These are phyloP conservation scores for Noctua janthe DNA, from an alignment of 2,888 invertebrate species.

Conservation along the genomic window DNA sequence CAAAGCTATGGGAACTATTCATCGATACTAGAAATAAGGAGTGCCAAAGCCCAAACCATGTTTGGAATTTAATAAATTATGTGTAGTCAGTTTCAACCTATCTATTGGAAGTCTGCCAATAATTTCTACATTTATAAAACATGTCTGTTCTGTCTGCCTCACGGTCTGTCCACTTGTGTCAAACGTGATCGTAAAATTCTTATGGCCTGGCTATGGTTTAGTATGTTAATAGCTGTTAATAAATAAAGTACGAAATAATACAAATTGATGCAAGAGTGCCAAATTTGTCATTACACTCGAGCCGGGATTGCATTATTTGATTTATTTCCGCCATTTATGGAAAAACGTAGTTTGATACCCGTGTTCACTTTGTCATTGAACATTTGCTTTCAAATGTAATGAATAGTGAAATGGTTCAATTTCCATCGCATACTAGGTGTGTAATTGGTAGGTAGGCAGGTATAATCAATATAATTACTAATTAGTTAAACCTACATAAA, in stretches of 20 bases:
- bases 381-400: background rate
- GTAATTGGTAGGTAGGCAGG: background rate
- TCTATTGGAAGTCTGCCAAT: constrained; percentile 27
- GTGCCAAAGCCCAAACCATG: background rate
- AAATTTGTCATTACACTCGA: background rate
- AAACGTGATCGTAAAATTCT: constrained; percentile 17
- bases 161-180: constrained; percentile 9
- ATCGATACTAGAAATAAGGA: background rate
- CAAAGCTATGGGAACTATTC: background rate
- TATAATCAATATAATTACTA: background rate
- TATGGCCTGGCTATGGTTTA: background rate
- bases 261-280: background rate
- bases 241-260: background rate
- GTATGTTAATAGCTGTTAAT: background rate
- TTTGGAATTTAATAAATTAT: background rate
- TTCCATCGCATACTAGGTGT: background rate
- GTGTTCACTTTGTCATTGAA: background rate
- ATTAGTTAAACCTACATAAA: constrained; percentile 8
- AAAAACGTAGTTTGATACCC: background rate
- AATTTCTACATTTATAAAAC: constrained; percentile 15
- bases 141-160: background rate
- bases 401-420: background rate
- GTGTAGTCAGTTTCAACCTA: background rate
- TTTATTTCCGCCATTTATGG: background rate
- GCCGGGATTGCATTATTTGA: background rate